These are phyloP conservation scores for Drosophila flavopinicola DNA, from an alignment of 2,888 invertebrate genomes.

Conservation along the genomic window DNA sequence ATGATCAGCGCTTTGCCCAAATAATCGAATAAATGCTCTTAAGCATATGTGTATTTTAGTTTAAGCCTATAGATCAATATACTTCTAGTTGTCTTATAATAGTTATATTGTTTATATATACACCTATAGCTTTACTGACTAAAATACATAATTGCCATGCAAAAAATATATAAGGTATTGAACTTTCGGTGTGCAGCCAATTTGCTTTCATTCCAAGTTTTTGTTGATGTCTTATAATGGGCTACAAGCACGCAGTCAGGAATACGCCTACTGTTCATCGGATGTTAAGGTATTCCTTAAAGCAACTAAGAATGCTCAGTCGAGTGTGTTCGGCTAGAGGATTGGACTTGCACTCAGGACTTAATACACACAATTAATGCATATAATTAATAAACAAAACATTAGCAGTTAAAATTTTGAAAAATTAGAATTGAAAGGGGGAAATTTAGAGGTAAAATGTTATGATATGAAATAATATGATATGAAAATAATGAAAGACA, in stretches of 20 bases:
- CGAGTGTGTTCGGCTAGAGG: not conserved
- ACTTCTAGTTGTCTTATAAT: not conserved
- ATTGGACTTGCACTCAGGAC: not conserved
- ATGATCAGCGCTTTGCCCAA: not conserved
- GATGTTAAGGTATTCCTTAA: not conserved
- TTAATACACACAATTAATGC: conserved; percentile 5
- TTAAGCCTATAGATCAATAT: not conserved
- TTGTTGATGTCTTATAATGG: conserved; percentile 29
- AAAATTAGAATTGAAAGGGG: too few species aligned
- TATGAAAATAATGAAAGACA: too few species aligned
- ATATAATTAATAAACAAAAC: conserved; percentile 18
- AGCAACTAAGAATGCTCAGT: not conserved
- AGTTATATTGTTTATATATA: not conserved
- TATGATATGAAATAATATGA: too few species aligned
- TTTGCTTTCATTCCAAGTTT: not conserved
- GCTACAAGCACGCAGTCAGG: conserved; percentile 39
- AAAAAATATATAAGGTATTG: not conserved
- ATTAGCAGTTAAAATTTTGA: too few species aligned
- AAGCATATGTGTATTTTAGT: not conserved
- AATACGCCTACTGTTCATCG: conserved; percentile 18
- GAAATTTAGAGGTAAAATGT: too few species aligned
- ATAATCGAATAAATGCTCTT: not conserved
- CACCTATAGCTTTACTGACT: rapidly evolving
- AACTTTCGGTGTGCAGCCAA: conserved; percentile 5
- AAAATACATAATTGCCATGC: not conserved